phyloP scores from a whole-genome alignment of 2,113 vertebrate genomes.

The Microcebus tavaratra region DNA sequence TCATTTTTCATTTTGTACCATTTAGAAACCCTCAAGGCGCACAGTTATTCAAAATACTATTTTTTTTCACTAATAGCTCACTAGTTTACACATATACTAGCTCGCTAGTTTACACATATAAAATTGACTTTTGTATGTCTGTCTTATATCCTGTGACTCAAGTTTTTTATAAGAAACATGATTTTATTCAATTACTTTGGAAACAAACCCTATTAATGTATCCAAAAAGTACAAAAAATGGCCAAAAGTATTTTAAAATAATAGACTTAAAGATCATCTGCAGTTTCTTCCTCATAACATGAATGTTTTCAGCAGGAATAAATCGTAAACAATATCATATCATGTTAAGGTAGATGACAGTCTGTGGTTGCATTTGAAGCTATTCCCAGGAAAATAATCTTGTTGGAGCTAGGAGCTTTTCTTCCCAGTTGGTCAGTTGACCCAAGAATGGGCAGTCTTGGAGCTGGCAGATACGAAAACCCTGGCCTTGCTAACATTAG shows the following conservation, averaged over 20 bases:
- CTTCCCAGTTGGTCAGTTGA: background rate
- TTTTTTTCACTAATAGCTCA: too few relatives aligned
- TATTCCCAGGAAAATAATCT: background rate
- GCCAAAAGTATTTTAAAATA: slow-evolving; percentile 46
- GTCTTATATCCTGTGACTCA: background rate
- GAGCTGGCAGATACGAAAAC: background rate
- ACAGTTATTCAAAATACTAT: background rate
- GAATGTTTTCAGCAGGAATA: slow-evolving; percentile 40
- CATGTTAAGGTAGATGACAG: slow-evolving; percentile 70
- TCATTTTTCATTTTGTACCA: background rate
- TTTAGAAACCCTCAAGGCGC: background rate
- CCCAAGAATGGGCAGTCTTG: background rate
- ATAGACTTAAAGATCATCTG: slow-evolving; percentile 39
- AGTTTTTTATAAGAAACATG: slow-evolving; percentile 87
- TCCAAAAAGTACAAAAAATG: slow-evolving; percentile 59
- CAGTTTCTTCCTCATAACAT: background rate
- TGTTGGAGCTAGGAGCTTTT: slow-evolving; percentile 5
- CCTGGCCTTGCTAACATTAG: slow-evolving; percentile 96
- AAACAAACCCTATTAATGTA: slow-evolving; percentile 27
- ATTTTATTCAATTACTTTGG: slow-evolving; percentile 80
- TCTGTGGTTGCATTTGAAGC: background rate
- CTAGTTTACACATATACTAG: background rate
- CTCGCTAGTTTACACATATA: background rate
- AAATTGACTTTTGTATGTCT: background rate
- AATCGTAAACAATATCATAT: slow-evolving; percentile 68